A percentile compares a stretch with the other conserved stretches of the same genome.
Evolutionary conservation across 2,797 vertebrate species (phyloP).

Genomic region (Myotis findleyi): DNA sequence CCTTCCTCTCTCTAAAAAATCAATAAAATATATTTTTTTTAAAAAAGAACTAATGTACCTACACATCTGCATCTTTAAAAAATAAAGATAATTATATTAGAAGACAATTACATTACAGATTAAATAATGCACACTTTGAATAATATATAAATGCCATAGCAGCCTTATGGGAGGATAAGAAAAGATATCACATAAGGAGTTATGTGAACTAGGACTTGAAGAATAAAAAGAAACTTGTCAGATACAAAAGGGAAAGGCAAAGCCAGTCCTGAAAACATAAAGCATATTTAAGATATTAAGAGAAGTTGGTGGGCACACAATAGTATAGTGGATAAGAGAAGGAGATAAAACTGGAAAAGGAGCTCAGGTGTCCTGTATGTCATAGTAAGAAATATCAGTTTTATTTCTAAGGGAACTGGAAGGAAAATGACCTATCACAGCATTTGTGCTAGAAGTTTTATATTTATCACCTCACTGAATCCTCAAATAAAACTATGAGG

Average conservation of each 20-base stretch:
- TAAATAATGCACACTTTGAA: slow-evolving; percentile 35
- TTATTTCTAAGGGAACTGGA: slow-evolving; percentile 44
- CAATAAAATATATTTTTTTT: too few species aligned
- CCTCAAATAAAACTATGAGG: slow-evolving; percentile 45
- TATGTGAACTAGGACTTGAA: slow-evolving; percentile 39
- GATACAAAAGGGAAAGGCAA: slow-evolving; percentile 46
- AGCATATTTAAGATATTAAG: slow-evolving; percentile 28
- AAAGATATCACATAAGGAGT: slow-evolving; percentile 50
- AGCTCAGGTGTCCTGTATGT: not conserved
- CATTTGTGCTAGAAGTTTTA: slow-evolving; percentile 5
- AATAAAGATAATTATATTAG: slow-evolving; percentile 26
- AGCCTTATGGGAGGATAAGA: not conserved
- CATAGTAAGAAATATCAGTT: slow-evolving; percentile 31
- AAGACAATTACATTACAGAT: slow-evolving; percentile 28
- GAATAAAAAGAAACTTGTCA: slow-evolving; percentile 60
- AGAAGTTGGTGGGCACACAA: not conserved
- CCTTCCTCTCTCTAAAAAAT: too few species aligned
- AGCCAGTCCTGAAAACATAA: slow-evolving; percentile 38
- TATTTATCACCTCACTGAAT: slow-evolving; percentile 37
- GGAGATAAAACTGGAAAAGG: not conserved
- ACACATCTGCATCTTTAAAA: too few species aligned
- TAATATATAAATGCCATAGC: slow-evolving; percentile 33
- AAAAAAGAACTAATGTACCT: too few species aligned
- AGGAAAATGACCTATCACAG: not conserved
- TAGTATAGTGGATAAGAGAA: not conserved